Base-by-base conservation (phyloP, 2,113 vertebrate species). In the Ptychochromis oligacanthus region DNA sequence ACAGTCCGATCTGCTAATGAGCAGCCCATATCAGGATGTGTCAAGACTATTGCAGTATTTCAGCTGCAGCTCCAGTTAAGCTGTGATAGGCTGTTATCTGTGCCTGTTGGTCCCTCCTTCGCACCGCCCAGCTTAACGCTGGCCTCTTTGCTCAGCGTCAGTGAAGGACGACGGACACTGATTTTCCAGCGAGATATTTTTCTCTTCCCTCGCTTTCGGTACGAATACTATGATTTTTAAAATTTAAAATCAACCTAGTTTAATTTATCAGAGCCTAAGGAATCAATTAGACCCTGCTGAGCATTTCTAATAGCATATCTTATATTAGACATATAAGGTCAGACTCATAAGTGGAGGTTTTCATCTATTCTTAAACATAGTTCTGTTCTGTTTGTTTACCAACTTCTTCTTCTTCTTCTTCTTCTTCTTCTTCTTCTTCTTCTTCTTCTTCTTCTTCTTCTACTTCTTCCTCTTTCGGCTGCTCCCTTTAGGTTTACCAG, bases 81-180 rank as follows among this genome's bases (percentile, higher is more conserved):
- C 52, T 56, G 58, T 87, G 80, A 94, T 94, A 85, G 90, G 92
- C 78, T 93, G 14, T 36, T 88, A 81, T 24, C 13, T 79, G n/a
- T 60, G 28, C 26, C 62, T 78, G 88, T 60, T 79, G 87, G 89
- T 92, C 87, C 94, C 94, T 87, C 95, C 94, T 77, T 77, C 43
- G 88, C 74, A 67, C 81, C 88, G 81, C 92, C 87, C 91, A 88
- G 82, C 26, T 67, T 22, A 20, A 79, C 3, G 18, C 84, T 52
- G 67, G 2, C 59, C 54, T 79, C 70, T 59, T 75, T 2, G 31
- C 57, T 55, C 36, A 62, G 77, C 28, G 84, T 87, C 34, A 34
- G 13, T 10, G 17, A 72, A 88, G 65, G 14, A 78, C 34, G 7
- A 40, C 11, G 4, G 34, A 40, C 64, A 28, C 17, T 38, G 14